Percentiles rank a stretch among this genome's conserved stretches.
Conservation (phyloP, 2,888 invertebrate genomes). For the Phragmatobia fuliginosa region DNA sequence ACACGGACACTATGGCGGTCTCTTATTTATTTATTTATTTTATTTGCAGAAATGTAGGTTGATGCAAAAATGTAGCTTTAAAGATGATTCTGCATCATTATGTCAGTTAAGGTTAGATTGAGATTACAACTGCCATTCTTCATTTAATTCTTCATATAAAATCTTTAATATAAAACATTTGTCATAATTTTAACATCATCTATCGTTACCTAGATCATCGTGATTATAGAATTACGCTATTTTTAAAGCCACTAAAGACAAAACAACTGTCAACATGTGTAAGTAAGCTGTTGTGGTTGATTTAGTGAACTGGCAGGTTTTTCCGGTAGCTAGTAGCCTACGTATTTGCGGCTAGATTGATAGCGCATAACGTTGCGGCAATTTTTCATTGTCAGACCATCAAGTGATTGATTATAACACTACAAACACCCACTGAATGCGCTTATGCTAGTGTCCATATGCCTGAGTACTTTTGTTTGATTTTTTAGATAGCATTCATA, state of each 20-base stretch:
- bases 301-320: conserved; percentile 39
- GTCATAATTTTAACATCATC: too few species aligned
- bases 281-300: conserved; percentile 38
- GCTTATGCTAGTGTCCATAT: conserved; percentile 28
- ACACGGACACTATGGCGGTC: too few species aligned
- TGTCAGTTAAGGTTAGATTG: too few species aligned
- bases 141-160: too few species aligned
- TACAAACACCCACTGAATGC: conserved; percentile 15
- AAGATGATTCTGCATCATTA: too few species aligned
- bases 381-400: conserved; percentile 45
- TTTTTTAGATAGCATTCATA: background rate
- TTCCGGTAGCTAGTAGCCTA: conserved; percentile 26
- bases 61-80: too few species aligned
- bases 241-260: conserved; percentile 11
- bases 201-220: too few species aligned
- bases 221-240: too few species aligned
- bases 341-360: conserved; percentile 18
- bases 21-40: too few species aligned
- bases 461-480: background rate
- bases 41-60: too few species aligned
- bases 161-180: too few species aligned
- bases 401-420: conserved; percentile 40
- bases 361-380: conserved; percentile 27
- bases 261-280: conserved; percentile 18
- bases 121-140: too few species aligned